Percentiles rank a stretch among this genome's conserved stretches.
phyloP scores from a whole-genome alignment of 2,113 vertebrate genomes.

The Lophura nycthemera region DNA sequence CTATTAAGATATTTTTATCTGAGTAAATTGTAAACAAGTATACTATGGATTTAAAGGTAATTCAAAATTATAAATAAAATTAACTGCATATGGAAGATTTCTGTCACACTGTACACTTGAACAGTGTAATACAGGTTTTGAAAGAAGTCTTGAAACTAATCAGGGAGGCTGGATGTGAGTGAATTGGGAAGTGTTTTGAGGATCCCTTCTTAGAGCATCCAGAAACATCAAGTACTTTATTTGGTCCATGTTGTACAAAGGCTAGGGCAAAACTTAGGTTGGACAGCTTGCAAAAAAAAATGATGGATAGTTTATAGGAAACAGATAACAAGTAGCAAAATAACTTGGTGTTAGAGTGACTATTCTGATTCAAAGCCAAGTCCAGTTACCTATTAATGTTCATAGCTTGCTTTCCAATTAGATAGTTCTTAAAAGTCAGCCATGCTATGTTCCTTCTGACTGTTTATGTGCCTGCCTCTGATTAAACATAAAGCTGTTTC shows the following conservation, averaged over 20 bases:
- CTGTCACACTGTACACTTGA: neutral
- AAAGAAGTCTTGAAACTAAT: neutral
- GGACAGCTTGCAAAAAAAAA: neutral
- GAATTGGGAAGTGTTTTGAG: neutral
- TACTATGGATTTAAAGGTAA: rapidly evolving
- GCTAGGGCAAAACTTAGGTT: neutral
- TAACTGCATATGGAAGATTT: neutral
- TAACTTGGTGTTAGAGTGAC: neutral
- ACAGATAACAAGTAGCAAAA: neutral
- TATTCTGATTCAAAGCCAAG: neutral
- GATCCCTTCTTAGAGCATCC: neutral
- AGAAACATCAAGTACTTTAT: neutral
- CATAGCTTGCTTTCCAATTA: neutral
- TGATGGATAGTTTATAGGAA: neutral
- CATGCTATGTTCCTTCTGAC: neutral
- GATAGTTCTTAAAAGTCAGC: neutral
- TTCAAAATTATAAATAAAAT: neutral
- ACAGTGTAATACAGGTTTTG: neutral
- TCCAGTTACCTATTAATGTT: neutral
- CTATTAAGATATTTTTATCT: neutral
- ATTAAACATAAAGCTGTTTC: neutral
- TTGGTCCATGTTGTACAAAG: neutral
- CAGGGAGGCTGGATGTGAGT: neutral
- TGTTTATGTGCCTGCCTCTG: neutral
- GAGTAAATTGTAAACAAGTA: neutral